Percentiles rank a stretch among this genome's conserved stretches.
phyloP scores from a whole-genome alignment of 2,888 invertebrate genomes.

The Cenopis cana region DNA sequence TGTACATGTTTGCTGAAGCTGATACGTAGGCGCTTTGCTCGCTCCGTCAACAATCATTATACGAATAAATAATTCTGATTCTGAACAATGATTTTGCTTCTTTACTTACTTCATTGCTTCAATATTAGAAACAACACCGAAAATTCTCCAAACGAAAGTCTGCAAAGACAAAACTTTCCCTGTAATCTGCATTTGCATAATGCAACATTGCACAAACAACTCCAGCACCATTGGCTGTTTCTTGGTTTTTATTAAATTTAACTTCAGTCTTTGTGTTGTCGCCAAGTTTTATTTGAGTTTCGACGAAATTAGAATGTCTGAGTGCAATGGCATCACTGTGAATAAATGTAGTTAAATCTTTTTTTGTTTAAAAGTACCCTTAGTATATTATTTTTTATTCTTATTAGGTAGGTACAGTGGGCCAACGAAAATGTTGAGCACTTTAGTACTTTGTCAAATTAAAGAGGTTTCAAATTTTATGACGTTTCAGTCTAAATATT shows the following conservation, averaged over 20 bases:
- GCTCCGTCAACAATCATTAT: too few relatives aligned
- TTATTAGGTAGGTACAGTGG: too few relatives aligned
- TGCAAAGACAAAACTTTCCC: conserved; percentile 1
- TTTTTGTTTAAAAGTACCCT: neutral
- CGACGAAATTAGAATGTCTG: conserved; percentile 32
- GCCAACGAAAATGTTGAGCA: too few relatives aligned
- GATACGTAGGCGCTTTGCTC: too few relatives aligned
- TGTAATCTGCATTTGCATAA: conserved; percentile 29
- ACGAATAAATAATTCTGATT: too few relatives aligned
- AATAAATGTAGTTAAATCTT: neutral
- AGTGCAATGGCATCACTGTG: conserved; percentile 13
- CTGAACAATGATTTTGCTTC: too few relatives aligned
- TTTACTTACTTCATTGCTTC: too few relatives aligned
- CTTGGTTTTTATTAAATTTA: conserved; percentile 35
- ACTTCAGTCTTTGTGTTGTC: conserved; percentile 24
- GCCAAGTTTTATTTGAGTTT: conserved; percentile 33
- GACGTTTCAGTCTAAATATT: too few relatives aligned
- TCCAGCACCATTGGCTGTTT: conserved; percentile 14
- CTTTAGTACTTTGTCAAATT: too few relatives aligned
- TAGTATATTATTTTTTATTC: too few relatives aligned
- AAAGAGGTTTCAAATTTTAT: too few relatives aligned
- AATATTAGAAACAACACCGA: conserved; percentile 1
- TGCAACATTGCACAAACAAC: conserved; percentile 26
- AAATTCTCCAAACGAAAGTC: conserved; percentile 5
- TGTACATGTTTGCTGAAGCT: too few relatives aligned